Base-by-base conservation (phyloP, 2,888 invertebrate species). In the Drosophila ustulata region DNA sequence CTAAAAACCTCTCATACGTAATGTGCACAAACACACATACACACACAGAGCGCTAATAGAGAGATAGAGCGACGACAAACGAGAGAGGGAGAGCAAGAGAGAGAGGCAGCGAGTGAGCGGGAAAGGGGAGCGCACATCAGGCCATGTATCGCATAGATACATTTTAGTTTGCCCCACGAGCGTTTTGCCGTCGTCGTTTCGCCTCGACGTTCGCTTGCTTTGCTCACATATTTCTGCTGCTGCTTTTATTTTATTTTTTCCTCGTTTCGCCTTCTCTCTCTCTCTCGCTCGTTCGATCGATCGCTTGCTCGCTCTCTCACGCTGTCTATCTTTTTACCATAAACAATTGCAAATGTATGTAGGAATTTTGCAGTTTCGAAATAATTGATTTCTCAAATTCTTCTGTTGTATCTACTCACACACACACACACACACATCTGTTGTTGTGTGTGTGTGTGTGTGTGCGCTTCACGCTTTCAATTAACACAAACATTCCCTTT, bases 361-460 rank as follows among this genome's bases (percentile, higher is more conserved):
- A 69, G 84, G 89, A 89, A 87, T 88, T 85, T 85, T 76, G 87
- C 89, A 88, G 84, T 85, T 85, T 85, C 85, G 89, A 85, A 85
- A 85, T 85, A 85, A 85, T 85, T 89, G 85, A 85, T 85, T 85
- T 85, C 75, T 75, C 78, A 84, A 88, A 84, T 88, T 88, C 85
- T 87, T 88, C 63, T 67, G 58, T 67, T 61, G 51, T 51, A 53
- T 59, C 41, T 56, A 47, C 37, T 4, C 34, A 37, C 37, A 9
- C 32, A n/a, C 37, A 37, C n/a, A 37, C 13, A 25, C 30, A 56
- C 23, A 23, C 46, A 56, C 45, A 56, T 53, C 8, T 56, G 25
- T 59, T 49, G 23, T 37, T 63, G 45, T 50, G 32, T 62, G 50
- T 59, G 39, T 56, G 55, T 32, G 39, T 63, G 49, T 77, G 61